Evolutionary conservation across 2,888 invertebrate species (phyloP).

Genomic region (Drosophila nigricruria): DNA sequence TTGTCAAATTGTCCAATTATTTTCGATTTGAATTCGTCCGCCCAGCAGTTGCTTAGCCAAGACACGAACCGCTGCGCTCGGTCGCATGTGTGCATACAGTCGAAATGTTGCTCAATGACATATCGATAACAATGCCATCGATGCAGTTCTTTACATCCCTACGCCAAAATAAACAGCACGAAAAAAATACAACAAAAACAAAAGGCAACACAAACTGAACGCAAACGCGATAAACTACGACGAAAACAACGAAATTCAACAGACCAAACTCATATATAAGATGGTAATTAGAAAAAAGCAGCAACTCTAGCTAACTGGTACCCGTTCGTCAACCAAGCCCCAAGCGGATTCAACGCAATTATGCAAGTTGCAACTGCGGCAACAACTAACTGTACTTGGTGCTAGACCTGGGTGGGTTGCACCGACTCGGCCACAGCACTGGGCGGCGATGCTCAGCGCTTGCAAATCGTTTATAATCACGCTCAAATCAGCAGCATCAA

Average conservation of each 20-base stretch:
- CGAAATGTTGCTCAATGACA: background rate
- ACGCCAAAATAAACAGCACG: constrained; percentile 69
- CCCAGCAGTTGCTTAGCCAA: constrained; percentile 16
- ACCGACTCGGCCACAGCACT: constrained; percentile 1
- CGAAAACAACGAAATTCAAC: constrained; percentile 4
- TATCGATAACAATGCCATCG: constrained; percentile 43
- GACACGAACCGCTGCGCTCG: constrained; percentile 31
- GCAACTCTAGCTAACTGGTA: background rate
- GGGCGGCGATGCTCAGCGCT: constrained; percentile 14
- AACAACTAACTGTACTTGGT: constrained; percentile 72
- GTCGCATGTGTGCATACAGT: constrained; percentile 12
- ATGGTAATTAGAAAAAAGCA: constrained; percentile 28
- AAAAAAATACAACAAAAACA: constrained; percentile 64
- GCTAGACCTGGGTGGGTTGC: constrained; percentile 22
- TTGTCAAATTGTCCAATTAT: too few relatives aligned
- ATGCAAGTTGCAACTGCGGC: constrained; percentile 71
- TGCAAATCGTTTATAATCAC: constrained; percentile 3
- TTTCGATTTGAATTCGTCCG: constrained; percentile 11
- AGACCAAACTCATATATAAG: constrained; percentile 12
- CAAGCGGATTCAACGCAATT: constrained; percentile 59
- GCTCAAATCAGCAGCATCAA: constrained; percentile 19
- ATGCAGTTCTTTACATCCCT: constrained; percentile 59
- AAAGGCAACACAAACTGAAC: constrained; percentile 52
- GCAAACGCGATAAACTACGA: constrained; percentile 29
- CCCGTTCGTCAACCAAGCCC: background rate